Base-by-base conservation (phyloP, 1,140 invertebrate genomes). In the Phthorimaea operculella region DNA sequence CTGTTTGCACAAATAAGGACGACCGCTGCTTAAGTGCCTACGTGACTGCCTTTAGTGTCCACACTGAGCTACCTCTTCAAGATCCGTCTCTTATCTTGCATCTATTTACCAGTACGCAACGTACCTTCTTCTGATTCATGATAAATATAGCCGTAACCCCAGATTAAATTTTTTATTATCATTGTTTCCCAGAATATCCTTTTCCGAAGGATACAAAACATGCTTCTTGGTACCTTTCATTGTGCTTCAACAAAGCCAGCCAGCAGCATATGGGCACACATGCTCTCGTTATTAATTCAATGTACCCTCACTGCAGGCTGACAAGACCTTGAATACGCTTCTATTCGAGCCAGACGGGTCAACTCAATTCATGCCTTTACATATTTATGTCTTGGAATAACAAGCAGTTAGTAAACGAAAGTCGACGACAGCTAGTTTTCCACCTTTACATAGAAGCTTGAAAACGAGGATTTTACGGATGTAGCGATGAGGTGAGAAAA, bases 1-100 rank as follows among this genome's bases (percentile, higher is more conserved):
- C 63, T 82, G 80, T 83, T 79, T 79, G 78, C 73, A 70, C 76
- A 79, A 76, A 78, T 75, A 83, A 64, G 72, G 74, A 64, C 64
- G 63, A 66, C 63, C 57, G 66, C 53, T 47, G 11, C 11, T 42
- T 42, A 14, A 51, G 21, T 58, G 64, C 56, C 66, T 71, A 71
- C 70, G 73, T 74, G 70, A 72, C 65, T 69, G 45, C 44, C 16
- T 47, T 47, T n/a, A 39, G n/a, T 39, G 36, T 39, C n/a, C 21
- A 28, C 21, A 28, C 21, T 28, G 21, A n/a, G 2, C 21, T 28
- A 6, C 21, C 21, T 4, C 6, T 28, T 28, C 21, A 28, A 28
- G 21, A 28, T 28, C 21, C 21, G 21, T 28, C 21, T 28, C 21
- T 28, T 28, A 28, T 28, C 21, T 28, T 28, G 6, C 6, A 28